phyloP scores from a whole-genome alignment of 2,888 invertebrate genomes.

The Volucella bombylans region DNA sequence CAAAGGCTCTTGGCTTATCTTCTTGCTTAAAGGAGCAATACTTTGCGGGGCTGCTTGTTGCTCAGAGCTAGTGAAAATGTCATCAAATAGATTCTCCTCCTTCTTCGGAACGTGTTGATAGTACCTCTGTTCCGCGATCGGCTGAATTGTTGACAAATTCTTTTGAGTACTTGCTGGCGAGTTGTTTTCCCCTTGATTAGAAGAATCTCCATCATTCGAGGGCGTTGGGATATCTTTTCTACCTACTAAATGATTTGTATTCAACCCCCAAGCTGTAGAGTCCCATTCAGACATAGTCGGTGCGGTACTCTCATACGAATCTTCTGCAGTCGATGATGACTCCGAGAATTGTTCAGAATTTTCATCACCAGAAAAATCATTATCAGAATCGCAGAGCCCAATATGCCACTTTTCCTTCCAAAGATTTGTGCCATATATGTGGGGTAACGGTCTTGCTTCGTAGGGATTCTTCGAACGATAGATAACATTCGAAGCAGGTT shows the following conservation, averaged over 20 bases:
- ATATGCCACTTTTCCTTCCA: slow-evolving; percentile 88
- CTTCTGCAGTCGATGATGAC: slow-evolving; percentile 75
- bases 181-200: slow-evolving; percentile 59
- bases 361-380: slow-evolving; percentile 81
- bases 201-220: slow-evolving; percentile 74
- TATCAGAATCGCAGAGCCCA: slow-evolving; percentile 83
- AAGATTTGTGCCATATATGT: slow-evolving; percentile 90
- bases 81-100: slow-evolving; percentile 75
- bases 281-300: slow-evolving; percentile 77
- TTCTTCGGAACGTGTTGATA: slow-evolving; percentile 72
- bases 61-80: slow-evolving; percentile 61
- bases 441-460: slow-evolving; percentile 88
- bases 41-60: slow-evolving; percentile 35
- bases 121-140: slow-evolving; percentile 60
- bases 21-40: slow-evolving; percentile 37
- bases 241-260: slow-evolving; percentile 58
- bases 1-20: slow-evolving; percentile 55
- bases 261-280: slow-evolving; percentile 76
- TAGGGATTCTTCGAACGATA: slow-evolving; percentile 90
- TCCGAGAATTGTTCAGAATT: slow-evolving; percentile 81
- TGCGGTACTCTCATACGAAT: slow-evolving; percentile 75
- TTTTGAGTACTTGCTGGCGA: slow-evolving; percentile 34
- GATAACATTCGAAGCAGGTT: slow-evolving; percentile 82
- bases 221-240: slow-evolving; percentile 34
- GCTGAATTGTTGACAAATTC: slow-evolving; percentile 15